These are phyloP conservation scores for Rotaria sp. DNA, from an alignment of 2,888 invertebrate genomes.

Conservation along the genomic window DNA sequence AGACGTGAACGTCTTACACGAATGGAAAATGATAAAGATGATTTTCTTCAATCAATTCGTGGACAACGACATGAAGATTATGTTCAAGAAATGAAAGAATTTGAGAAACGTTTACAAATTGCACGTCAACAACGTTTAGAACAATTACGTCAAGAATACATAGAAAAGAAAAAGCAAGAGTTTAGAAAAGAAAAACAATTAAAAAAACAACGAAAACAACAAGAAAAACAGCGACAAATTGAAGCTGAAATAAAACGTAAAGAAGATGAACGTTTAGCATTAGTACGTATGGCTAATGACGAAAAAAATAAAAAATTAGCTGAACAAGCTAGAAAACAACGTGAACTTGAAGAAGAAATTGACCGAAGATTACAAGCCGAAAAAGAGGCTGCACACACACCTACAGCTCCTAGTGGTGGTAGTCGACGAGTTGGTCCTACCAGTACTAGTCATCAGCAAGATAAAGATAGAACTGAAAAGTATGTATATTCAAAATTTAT, in stretches of 20 bases:
- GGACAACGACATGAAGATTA: slow-evolving; percentile 30
- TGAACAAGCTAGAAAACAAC: slow-evolving; percentile 34
- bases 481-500: background rate
- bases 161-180: slow-evolving; percentile 34
- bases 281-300: background rate
- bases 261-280: background rate
- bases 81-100: slow-evolving; percentile 29
- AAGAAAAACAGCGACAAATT: background rate
- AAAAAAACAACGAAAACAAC: background rate
- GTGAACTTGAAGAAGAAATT: slow-evolving; percentile 32
- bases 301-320: slow-evolving; percentile 32
- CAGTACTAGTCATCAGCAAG: background rate
- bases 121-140: slow-evolving; percentile 30
- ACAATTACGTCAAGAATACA: slow-evolving; percentile 25
- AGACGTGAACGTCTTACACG: slow-evolving; percentile 26
- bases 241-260: background rate
- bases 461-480: background rate
- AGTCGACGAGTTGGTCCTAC: background rate
- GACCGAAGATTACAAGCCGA: slow-evolving; percentile 16
- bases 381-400: background rate
- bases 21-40: slow-evolving; percentile 35
- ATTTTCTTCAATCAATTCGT: slow-evolving; percentile 4
- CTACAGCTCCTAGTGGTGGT: too few species aligned
- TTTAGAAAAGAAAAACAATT: background rate
- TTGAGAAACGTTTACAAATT: slow-evolving; percentile 15